A percentile compares a stretch with the other conserved stretches of the same genome.
phyloP scores from a whole-genome alignment of 2,797 vertebrate genomes.

The Scyliorhinus canicula region DNA sequence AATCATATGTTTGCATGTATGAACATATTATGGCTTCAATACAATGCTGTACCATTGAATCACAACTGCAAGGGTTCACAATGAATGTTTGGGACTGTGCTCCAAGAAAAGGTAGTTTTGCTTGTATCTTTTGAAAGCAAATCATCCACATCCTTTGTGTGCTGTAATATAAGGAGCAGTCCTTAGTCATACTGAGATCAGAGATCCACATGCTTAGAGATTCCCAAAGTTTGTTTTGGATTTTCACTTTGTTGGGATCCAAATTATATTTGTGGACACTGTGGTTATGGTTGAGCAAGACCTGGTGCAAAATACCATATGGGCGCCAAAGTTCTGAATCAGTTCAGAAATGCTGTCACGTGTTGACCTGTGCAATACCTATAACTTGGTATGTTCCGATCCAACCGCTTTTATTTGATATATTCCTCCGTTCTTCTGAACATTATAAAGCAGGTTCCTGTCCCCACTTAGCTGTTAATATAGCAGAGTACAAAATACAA shows the following conservation, averaged over 20 bases:
- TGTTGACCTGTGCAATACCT: neutral
- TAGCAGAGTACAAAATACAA: neutral
- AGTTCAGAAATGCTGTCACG: neutral
- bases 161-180: neutral
- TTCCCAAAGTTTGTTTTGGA: neutral
- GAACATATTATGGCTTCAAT: neutral
- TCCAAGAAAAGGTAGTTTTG: neutral
- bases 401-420: too few species aligned
- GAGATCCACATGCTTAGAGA: neutral
- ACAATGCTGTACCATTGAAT: neutral
- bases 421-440: too few species aligned
- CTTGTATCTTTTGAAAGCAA: too few species aligned
- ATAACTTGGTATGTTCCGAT: neutral
- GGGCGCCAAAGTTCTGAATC: neutral
- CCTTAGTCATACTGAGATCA: neutral
- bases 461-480: neutral
- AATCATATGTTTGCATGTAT: too few species aligned
- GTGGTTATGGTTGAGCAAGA: neutral
- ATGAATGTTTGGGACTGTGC: neutral
- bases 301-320: neutral
- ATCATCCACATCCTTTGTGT: neutral
- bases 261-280: neutral
- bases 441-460: too few species aligned
- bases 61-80: neutral
- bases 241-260: neutral